Evolutionary conservation across 2,797 vertebrate genomes (phyloP).

Genomic region (Enteromius mattozi): DNA sequence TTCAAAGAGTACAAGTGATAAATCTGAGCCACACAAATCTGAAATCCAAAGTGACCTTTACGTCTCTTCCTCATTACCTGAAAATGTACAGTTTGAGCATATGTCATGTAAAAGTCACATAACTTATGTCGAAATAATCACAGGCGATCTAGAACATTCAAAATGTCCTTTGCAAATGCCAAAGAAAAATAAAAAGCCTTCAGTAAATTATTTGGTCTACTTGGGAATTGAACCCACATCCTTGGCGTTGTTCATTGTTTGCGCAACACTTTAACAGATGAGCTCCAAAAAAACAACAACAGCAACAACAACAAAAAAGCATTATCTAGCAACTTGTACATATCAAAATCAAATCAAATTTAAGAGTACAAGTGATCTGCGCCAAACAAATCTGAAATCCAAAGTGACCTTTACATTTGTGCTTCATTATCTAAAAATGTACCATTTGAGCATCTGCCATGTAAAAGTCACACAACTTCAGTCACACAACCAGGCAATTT

Average conservation of each 20-base stretch:
- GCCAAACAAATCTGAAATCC: not conserved
- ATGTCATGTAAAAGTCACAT: slow-evolving; percentile 32
- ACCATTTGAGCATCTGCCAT: not conserved
- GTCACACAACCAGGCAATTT: not conserved
- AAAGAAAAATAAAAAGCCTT: not conserved
- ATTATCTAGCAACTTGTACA: not conserved
- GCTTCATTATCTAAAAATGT: slow-evolving; percentile 26
- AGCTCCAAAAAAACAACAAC: not conserved
- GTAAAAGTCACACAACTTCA: slow-evolving; percentile 19
- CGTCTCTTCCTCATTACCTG: slow-evolving; percentile 34
- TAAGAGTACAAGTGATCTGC: not conserved
- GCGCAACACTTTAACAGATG: not conserved
- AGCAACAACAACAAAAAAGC: not conserved
- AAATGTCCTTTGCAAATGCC: not conserved
- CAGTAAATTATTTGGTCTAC: not conserved
- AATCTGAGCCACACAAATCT: not conserved
- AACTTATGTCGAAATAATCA: slow-evolving; percentile 12
- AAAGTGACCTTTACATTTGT: slow-evolving; percentile 29
- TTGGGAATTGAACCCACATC: not conserved
- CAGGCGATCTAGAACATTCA: not conserved
- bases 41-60: slow-evolving; percentile 45
- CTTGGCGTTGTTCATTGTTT: not conserved
- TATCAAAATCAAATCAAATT: not conserved
- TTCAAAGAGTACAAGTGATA: slow-evolving; percentile 20
- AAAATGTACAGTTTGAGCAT: slow-evolving; percentile 28